These are phyloP conservation scores for Picathartes gymnocephalus DNA, from an alignment of 2,113 vertebrate genomes.

Conservation along the genomic window DNA sequence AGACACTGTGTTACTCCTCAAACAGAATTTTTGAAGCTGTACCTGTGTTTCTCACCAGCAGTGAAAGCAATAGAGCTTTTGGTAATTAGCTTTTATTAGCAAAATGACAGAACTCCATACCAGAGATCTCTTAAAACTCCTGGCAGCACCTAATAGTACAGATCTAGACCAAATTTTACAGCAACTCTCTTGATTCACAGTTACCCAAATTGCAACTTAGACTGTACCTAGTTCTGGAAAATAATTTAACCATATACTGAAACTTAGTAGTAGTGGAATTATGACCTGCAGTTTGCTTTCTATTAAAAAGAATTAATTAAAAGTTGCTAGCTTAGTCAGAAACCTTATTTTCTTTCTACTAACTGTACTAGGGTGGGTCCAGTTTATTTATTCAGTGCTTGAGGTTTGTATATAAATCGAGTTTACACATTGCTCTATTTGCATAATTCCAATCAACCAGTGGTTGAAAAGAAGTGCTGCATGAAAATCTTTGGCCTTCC, in stretches of 20 bases:
- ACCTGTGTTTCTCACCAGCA: rapidly evolving
- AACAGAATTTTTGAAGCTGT: background rate
- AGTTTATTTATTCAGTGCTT: background rate
- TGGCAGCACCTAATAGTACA: background rate
- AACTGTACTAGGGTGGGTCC: background rate
- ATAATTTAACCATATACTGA: background rate
- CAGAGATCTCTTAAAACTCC: background rate
- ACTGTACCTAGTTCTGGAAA: background rate
- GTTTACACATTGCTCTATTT: background rate
- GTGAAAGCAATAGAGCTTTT: background rate
- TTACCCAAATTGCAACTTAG: background rate
- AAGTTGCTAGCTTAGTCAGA: background rate
- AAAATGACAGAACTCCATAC: background rate
- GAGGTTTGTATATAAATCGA: background rate
- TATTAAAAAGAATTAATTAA: background rate
- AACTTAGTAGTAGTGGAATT: background rate
- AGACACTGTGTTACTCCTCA: background rate
- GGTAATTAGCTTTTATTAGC: background rate
- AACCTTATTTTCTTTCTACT: background rate
- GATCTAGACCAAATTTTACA: background rate
- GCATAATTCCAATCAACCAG: background rate
- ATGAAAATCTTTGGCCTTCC: background rate
- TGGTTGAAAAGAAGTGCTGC: background rate
- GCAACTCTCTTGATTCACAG: background rate
- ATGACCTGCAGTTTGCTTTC: background rate